A percentile compares a stretch with the other conserved stretches of the same genome.
phyloP scores from a whole-genome alignment of 2,797 vertebrate genomes.

The Pyrocephalus nanus region DNA sequence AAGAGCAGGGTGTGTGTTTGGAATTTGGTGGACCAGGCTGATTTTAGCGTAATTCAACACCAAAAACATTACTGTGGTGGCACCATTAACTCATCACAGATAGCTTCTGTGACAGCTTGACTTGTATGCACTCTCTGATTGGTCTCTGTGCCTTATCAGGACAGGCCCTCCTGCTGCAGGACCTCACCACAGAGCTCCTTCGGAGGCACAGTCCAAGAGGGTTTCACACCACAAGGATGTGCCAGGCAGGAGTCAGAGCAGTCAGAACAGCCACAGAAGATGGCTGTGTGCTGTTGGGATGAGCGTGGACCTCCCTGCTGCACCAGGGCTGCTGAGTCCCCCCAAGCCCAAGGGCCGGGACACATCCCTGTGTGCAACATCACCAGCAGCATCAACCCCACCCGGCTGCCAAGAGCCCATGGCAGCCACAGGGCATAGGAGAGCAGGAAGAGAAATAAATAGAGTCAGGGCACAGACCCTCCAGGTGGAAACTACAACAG shows the following conservation, averaged over 20 bases:
- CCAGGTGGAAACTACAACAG: not conserved
- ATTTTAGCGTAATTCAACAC: too few relatives aligned
- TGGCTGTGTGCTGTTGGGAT: accelerated
- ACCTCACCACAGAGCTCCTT: not conserved
- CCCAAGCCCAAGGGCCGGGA: accelerated
- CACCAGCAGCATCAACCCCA: not conserved
- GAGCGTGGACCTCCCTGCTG: not conserved
- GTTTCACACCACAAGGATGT: not conserved
- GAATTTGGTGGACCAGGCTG: too few relatives aligned
- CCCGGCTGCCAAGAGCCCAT: not conserved
- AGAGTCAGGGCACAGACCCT: not conserved
- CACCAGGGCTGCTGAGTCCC: not conserved
- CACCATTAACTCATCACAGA: too few relatives aligned
- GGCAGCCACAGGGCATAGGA: not conserved
- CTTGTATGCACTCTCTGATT: too few relatives aligned
- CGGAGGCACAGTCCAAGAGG: not conserved
- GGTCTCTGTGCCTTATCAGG: too few relatives aligned
- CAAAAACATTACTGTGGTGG: too few relatives aligned
- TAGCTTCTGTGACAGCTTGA: too few relatives aligned
- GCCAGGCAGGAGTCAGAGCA: not conserved
- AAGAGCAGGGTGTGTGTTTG: too few relatives aligned
- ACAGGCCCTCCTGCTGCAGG: too few relatives aligned
- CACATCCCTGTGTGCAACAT: accelerated
- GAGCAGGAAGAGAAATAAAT: not conserved
- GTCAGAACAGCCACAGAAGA: not conserved